Conservation (phyloP, 1,140 invertebrate genomes). For the Triops longicaudatus region DNA sequence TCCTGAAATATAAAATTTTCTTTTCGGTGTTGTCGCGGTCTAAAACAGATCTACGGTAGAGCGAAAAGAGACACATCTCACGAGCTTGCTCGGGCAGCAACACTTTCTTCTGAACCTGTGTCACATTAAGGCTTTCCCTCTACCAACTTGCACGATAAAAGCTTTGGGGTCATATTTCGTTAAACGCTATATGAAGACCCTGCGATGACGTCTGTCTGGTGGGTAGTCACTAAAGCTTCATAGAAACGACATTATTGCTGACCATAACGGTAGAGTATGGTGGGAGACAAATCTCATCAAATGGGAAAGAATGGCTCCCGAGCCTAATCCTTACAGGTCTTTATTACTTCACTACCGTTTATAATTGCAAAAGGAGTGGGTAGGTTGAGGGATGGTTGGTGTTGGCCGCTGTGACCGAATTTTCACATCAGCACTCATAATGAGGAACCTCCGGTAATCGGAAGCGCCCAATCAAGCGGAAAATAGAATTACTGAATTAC, state of each 20-base stretch:
- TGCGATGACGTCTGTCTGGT: not conserved
- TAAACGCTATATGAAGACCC: not conserved
- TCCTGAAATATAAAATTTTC: not conserved
- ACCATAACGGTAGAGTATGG: too few relatives aligned
- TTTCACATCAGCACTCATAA: too few relatives aligned
- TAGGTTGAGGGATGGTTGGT: too few relatives aligned
- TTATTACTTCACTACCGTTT: too few relatives aligned
- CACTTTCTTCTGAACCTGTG: not conserved
- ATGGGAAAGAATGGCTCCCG: too few relatives aligned
- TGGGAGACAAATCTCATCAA: too few relatives aligned
- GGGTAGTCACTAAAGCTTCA: not conserved
- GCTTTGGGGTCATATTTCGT: conserved; percentile 6
- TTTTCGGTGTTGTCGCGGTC: not conserved
- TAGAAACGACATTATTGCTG: not conserved
- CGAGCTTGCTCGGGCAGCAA: not conserved
- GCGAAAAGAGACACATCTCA: not conserved
- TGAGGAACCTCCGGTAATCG: too few relatives aligned
- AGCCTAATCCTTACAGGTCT: too few relatives aligned
- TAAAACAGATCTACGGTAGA: not conserved
- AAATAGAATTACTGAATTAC: too few relatives aligned
- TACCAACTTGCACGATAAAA: not conserved
- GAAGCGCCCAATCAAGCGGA: too few relatives aligned
- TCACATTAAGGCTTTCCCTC: not conserved
- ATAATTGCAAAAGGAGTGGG: too few relatives aligned
- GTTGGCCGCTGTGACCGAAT: too few relatives aligned